phyloP scores from a whole-genome alignment of 2,113 vertebrate genomes.

The Sciurus niger region DNA sequence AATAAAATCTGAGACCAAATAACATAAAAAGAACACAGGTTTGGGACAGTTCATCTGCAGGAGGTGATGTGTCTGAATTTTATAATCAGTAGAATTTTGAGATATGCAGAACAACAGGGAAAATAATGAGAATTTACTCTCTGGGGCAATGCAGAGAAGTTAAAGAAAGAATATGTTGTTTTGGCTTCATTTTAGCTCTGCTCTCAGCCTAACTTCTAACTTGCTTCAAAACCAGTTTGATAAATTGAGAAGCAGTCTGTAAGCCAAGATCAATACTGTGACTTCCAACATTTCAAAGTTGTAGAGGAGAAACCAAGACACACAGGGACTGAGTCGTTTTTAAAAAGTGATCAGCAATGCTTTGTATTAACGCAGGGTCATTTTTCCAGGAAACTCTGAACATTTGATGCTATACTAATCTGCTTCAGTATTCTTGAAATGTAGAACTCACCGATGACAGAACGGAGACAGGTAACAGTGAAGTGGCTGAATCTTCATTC shows the following conservation, averaged over 20 bases:
- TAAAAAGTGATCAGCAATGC: background rate
- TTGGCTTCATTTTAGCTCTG: background rate
- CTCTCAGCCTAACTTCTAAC: background rate
- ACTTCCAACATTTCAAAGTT: slow-evolving; percentile 52
- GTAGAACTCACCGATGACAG: background rate
- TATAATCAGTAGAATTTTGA: background rate
- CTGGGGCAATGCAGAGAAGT: background rate
- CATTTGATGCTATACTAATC: background rate
- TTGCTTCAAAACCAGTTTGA: slow-evolving; percentile 44
- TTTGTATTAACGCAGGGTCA: background rate
- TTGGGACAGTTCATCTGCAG: background rate
- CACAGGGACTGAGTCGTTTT: background rate
- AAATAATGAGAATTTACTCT: background rate
- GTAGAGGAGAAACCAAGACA: slow-evolving; percentile 21
- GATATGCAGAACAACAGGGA: background rate
- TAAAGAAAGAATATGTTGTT: background rate
- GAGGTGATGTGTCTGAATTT: background rate
- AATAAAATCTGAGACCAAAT: background rate
- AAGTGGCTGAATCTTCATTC: background rate
- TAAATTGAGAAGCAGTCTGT: slow-evolving; percentile 23
- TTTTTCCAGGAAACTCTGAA: background rate
- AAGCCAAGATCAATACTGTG: background rate
- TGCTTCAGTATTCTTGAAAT: slow-evolving; percentile 19
- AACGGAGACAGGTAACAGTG: background rate
- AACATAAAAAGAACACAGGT: background rate